Base-by-base conservation (phyloP, 2,797 vertebrate species). In the Cryptoprocta ferox region DNA sequence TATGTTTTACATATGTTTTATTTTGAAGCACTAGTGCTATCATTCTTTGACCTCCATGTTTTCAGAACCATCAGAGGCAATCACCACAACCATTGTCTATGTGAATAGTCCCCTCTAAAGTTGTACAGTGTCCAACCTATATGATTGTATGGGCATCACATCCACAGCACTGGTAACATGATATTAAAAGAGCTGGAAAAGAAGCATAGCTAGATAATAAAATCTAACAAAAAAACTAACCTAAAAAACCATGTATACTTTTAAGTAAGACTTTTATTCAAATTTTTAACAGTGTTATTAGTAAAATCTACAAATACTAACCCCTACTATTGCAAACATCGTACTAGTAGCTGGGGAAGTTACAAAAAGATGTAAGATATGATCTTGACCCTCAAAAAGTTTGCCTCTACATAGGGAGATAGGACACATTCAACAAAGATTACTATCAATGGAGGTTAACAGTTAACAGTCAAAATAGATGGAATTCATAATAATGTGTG, bases 241-340 rank as follows among this genome's bases (percentile, higher is more conserved):
- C 86, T 66, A 75, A 78, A 95, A 68, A 59, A 48, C 24, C 45
- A n/a, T 61, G 35, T 11, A 79, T 90, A 96, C 16, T 66, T 91
- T 73, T 53, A 97, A 35, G 8, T 32, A 87, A 95, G 16, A 71
- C 16, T 71, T 83, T 42, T 39, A 30, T 48, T 96, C 70, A 65
- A 19, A 83, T 93, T 89, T 87, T 94, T 42, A 95, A 75, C 19
- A 76, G 78, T 13, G 1, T 28, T 80, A 66, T 93, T 92, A 91
- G 78, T 66, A 91, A 94, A 92, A 89, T 89, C 48, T 91, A 61
- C 15, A 78, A 84, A 76, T 89, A 82, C 42, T 83, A 92, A 75
- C 45, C 53, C 16, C 42, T 82, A 68, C 9, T 66, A 5, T 65
- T 92, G 24, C 42, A 75, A 95, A 76, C 37, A 63, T 35, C 16